These are phyloP conservation scores for Mixornis gularis DNA, from an alignment of 2,113 vertebrate genomes.

Conservation along the genomic window DNA sequence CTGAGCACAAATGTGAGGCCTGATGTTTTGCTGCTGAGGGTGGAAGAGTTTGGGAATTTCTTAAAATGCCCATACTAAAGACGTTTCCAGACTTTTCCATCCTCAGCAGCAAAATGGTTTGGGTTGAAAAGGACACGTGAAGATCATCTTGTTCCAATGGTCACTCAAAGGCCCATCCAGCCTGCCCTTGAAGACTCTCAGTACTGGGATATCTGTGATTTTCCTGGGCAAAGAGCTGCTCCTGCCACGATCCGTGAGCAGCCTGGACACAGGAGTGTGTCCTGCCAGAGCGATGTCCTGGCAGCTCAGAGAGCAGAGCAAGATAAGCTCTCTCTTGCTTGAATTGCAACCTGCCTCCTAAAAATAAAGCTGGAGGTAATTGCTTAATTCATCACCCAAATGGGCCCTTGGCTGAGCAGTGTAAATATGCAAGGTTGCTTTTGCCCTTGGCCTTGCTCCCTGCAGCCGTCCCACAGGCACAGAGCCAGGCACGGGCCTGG, in stretches of 20 bases:
- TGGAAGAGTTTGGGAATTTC: background rate
- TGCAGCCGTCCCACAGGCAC: rapidly evolving
- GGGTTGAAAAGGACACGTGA: background rate
- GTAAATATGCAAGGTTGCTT: background rate
- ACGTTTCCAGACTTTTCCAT: background rate
- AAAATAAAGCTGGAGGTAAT: background rate
- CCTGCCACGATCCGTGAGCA: background rate
- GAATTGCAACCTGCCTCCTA: background rate
- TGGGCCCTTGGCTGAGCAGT: background rate
- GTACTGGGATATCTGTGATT: background rate
- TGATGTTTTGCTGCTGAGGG: background rate
- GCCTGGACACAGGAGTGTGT: rapidly evolving
- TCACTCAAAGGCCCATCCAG: background rate
- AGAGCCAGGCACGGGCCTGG: rapidly evolving
- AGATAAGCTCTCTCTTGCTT: background rate
- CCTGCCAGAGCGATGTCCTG: background rate
- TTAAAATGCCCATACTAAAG: background rate
- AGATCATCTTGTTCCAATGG: background rate
- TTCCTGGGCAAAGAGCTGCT: background rate
- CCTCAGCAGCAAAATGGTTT: background rate
- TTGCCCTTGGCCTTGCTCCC: background rate
- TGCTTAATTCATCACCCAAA: background rate
- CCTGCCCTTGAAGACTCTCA: background rate
- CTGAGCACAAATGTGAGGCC: background rate
- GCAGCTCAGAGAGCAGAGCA: background rate